A percentile compares a stretch with the other conserved stretches of the same genome.
These are phyloP conservation scores for Oasisia sp. DNA, from an alignment of 2,888 invertebrate species.

Conservation along the genomic window DNA sequence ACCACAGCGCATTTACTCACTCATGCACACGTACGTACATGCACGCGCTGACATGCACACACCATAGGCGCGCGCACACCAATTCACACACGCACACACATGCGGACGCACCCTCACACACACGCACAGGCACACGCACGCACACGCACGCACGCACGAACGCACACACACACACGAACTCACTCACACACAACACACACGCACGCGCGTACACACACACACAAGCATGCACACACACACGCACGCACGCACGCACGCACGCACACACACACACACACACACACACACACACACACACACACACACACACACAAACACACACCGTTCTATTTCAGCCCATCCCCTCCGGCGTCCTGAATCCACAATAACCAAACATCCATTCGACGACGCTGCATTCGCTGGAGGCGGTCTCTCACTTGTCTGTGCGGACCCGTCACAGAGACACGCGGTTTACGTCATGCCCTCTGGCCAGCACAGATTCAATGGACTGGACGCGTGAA, in stretches of 20 bases:
- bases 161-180: neutral
- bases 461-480: neutral
- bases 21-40: neutral
- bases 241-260: no score
- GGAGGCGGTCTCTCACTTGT: neutral
- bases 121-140: no score
- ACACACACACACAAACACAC: neutral
- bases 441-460: neutral
- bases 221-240: no score
- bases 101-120: no score
- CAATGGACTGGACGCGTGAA: neutral
- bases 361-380: no score
- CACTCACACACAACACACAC: no score
- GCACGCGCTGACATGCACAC: neutral
- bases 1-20: no score
- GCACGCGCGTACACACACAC: neutral
- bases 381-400: neutral
- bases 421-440: neutral
- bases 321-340: neutral
- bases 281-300: no score
- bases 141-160: neutral
- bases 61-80: no score
- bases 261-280: no score
- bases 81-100: neutral
- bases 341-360: no score